Base-by-base conservation (phyloP, 2,888 invertebrate genomes). In the Lampropteryx suffumata region DNA sequence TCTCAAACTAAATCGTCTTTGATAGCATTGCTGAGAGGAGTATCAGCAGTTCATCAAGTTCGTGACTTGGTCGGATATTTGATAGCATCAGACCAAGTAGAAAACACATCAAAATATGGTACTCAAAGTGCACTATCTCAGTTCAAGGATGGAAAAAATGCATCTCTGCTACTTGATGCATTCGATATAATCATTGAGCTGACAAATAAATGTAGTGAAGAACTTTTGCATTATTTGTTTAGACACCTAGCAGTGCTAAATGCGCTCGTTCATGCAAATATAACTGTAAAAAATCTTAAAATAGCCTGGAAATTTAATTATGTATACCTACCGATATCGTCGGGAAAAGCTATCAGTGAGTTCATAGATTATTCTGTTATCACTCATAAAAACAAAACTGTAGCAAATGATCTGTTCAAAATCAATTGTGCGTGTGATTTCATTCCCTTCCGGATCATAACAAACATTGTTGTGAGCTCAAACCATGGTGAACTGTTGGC, bases 221-320 rank as follows among this genome's bases (percentile, higher is more conserved):
- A 87, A 59, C 55, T 80, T 69, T 62, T 88, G 27, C 87, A 89
- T 66, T 63, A 69, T 48, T 62, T 86, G 47, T 60, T 81, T 2
- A 74, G 68, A 54, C 69, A 74, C 52, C 62, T 87, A 51, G 73
- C 76, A 17, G 62, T 81, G 43, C 59, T 90, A 28, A 84, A 81
- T 61, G 72, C 81, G 33, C 68, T 90, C 36, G 69, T 84, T 41
- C 82, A 85, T 62, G 66, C 77, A 21, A 79, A 76, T 57, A 67
- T 82, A 30, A 71, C 80, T 44, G 70, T 87, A 13, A 87, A 84
- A 59, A 86, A 89, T 61, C 67, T 89, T 40, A 77, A 87, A 27
- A 68, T 83, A 9, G 79, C 76, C 36, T 90, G 89, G 89, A 90
- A 88, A 61, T 90, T 86, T 55, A 83, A 87, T 55, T 90, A 90